phyloP scores from a whole-genome alignment of 1,140 invertebrate species.

The Caenorhabditis tropicalis region DNA sequence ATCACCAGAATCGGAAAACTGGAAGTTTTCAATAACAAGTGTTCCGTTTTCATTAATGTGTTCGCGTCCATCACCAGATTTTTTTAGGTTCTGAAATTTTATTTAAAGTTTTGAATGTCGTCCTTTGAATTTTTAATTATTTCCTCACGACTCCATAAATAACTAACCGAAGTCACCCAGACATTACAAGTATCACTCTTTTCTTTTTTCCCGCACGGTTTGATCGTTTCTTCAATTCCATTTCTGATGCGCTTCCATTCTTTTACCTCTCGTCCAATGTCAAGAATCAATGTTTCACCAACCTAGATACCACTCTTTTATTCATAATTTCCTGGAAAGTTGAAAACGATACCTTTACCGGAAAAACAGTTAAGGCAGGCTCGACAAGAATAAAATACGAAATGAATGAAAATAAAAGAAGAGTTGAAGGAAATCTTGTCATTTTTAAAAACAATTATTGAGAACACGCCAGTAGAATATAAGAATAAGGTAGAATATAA shows the following conservation, averaged over 20 bases:
- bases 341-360: neutral
- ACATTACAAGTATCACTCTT: neutral
- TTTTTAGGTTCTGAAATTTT: slow-evolving; percentile 16
- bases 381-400: neutral
- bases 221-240: slow-evolving; percentile 16
- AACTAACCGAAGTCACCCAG: neutral
- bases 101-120: too few species aligned
- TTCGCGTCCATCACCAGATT: neutral
- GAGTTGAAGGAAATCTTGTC: too few species aligned
- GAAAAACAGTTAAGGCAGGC: neutral
- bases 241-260: slow-evolving; percentile 33
- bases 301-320: neutral
- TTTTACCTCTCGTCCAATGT: slow-evolving; percentile 34
- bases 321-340: neutral
- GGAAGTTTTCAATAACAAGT: slow-evolving; percentile 30
- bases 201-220: neutral
- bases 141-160: neutral
- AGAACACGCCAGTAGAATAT: neutral
- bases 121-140: too few species aligned
- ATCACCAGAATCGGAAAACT: slow-evolving; percentile 19
- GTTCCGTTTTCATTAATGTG: slow-evolving; percentile 27
- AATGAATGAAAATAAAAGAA: neutral
- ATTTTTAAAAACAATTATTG: neutral
- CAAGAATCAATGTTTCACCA: slow-evolving; percentile 21
- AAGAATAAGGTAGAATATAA: neutral